Evolutionary conservation across 2,888 invertebrate species (phyloP).

Genomic region (Dryocosmus kuriphilus): DNA sequence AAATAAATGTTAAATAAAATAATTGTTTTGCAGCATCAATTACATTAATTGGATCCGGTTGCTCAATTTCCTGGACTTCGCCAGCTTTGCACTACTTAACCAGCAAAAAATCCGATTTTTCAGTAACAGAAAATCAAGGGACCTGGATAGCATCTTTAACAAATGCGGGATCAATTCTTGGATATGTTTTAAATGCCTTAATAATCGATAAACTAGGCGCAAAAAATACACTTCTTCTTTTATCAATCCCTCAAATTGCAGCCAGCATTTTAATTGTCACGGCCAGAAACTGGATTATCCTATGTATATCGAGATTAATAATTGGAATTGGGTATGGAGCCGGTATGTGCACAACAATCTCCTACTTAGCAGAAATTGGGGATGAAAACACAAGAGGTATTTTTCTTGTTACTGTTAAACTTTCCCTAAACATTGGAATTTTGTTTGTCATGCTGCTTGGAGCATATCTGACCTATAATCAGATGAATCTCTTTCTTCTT

Average conservation of each 20-base stretch:
- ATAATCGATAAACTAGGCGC: slow-evolving; percentile 69
- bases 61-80: slow-evolving; percentile 70
- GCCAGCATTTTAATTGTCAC: slow-evolving; percentile 70
- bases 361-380: slow-evolving; percentile 82
- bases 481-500: slow-evolving; percentile 79
- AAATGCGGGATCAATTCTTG: slow-evolving; percentile 66
- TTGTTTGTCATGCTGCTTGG: slow-evolving; percentile 74
- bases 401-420: slow-evolving; percentile 79
- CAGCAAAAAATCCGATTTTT: slow-evolving; percentile 59
- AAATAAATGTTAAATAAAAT: too few relatives aligned
- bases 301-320: slow-evolving; percentile 76
- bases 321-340: slow-evolving; percentile 78
- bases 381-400: slow-evolving; percentile 80
- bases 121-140: slow-evolving; percentile 65
- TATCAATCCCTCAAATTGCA: slow-evolving; percentile 66
- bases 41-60: slow-evolving; percentile 67
- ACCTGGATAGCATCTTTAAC: slow-evolving; percentile 72
- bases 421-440: slow-evolving; percentile 77
- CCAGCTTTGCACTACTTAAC: slow-evolving; percentile 68
- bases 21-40: slow-evolving; percentile 62
- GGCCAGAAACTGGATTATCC: slow-evolving; percentile 60
- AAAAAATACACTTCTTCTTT: slow-evolving; percentile 65
- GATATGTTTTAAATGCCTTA: slow-evolving; percentile 65
- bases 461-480: slow-evolving; percentile 78
- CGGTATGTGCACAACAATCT: slow-evolving; percentile 78